Evolutionary conservation across 2,113 vertebrate species (phyloP).

Genomic region (Vidua macroura): DNA sequence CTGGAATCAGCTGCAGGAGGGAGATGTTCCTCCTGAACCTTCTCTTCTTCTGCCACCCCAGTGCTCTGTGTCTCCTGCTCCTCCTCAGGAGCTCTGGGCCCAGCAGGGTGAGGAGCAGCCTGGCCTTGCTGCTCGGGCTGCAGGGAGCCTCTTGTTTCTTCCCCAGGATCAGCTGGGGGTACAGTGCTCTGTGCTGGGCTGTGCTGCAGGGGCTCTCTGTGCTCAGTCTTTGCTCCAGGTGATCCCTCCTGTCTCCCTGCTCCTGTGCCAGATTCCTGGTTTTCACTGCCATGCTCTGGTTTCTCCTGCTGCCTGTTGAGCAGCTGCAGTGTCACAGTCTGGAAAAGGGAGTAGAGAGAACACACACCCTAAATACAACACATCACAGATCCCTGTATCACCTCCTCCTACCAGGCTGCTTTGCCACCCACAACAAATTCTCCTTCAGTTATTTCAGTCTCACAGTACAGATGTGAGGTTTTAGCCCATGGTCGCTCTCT

Average conservation of each 20-base stretch:
- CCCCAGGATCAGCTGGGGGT: neutral
- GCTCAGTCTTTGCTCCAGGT: neutral
- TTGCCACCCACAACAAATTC: neutral
- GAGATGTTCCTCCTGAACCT: neutral
- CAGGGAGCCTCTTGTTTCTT: neutral
- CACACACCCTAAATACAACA: rapidly evolving
- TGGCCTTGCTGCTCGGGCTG: neutral
- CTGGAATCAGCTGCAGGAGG: neutral
- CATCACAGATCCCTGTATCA: neutral
- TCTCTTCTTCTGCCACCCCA: conserved; percentile 36
- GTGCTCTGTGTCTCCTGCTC: neutral
- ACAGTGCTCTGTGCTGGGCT: neutral
- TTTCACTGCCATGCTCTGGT: conserved; percentile 30
- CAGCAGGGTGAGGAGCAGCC: neutral
- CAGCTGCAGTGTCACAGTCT: conserved; percentile 90
- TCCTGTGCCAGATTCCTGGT: conserved; percentile 42
- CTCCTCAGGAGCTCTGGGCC: neutral
- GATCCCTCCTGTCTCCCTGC: neutral
- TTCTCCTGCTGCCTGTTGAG: conserved; percentile 67
- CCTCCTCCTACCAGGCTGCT: neutral
- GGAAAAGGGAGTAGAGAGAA: neutral
- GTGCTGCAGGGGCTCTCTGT: neutral
- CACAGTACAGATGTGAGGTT: rapidly evolving
- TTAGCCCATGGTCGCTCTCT: neutral
- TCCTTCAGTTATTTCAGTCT: neutral